Conservation (phyloP, 2,888 invertebrate species). For the Dusona sp. region DNA sequence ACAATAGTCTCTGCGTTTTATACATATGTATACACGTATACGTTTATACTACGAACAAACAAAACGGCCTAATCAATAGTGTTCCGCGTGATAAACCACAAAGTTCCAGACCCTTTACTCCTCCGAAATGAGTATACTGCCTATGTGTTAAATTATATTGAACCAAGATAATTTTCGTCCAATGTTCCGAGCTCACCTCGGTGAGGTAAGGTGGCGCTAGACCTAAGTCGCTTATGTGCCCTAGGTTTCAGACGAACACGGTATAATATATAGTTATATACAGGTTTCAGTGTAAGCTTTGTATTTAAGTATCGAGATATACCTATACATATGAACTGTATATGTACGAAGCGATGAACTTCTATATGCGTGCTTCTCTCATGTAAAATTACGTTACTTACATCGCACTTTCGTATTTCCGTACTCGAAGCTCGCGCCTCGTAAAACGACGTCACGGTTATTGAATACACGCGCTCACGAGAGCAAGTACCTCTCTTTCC, state of each 20-base stretch:
- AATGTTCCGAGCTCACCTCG: not conserved
- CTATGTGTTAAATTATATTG: constrained; percentile 22
- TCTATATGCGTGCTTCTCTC: constrained; percentile 29
- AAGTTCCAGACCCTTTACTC: not conserved
- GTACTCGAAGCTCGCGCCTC: constrained; percentile 56
- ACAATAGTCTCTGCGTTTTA: too few species aligned
- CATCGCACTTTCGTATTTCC: constrained; percentile 40
- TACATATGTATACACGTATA: too few species aligned
- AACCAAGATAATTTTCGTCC: constrained; percentile 26
- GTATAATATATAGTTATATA: not conserved
- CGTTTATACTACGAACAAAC: too few species aligned
- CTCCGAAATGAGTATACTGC: not conserved
- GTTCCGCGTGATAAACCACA: not conserved
- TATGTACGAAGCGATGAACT: constrained; percentile 19
- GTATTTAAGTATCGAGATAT: constrained; percentile 28
- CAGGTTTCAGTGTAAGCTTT: constrained; percentile 20
- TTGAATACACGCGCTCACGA: constrained; percentile 60
- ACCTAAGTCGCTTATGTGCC: constrained; percentile 7
- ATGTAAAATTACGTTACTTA: constrained; percentile 64
- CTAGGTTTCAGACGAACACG: not conserved
- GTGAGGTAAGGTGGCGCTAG: constrained; percentile 26
- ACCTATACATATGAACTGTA: constrained; percentile 1
- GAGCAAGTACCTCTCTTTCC: constrained; percentile 3
- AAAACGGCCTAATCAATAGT: constrained; percentile 12
- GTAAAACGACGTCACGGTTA: constrained; percentile 64